Percentiles rank a stretch among this genome's conserved stretches.
phyloP scores from a whole-genome alignment of 2,113 vertebrate species.

The Catagonus wagneri region DNA sequence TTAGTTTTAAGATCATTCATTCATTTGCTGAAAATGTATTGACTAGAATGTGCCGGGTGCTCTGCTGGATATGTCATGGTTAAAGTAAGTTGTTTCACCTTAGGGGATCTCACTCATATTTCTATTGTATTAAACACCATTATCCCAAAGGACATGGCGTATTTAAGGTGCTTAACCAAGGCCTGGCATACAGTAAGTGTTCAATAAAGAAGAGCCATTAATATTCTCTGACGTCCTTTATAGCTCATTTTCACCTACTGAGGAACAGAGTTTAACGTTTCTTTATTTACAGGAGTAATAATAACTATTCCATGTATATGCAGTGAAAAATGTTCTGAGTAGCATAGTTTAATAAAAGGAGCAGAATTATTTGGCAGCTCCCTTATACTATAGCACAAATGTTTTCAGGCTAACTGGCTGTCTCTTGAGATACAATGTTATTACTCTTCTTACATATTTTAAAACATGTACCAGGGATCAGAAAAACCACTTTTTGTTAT shows the following conservation, averaged over 20 bases:
- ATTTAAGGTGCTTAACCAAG: conserved; percentile 1
- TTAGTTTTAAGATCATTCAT: conserved; percentile 7
- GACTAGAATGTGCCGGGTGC: background rate
- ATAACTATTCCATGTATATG: background rate
- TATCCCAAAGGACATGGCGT: background rate
- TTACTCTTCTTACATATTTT: conserved; percentile 34
- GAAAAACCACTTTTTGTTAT: conserved; percentile 19
- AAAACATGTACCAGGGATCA: background rate
- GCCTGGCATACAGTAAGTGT: background rate
- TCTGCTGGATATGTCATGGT: background rate
- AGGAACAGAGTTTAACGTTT: conserved; percentile 24
- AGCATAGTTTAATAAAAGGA: background rate
- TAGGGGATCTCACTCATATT: background rate
- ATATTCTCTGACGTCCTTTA: background rate
- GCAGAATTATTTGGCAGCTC: background rate
- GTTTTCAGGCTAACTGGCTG: conserved; percentile 27
- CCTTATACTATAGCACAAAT: background rate
- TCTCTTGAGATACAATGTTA: conserved; percentile 39
- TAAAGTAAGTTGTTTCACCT: background rate
- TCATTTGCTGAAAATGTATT: background rate
- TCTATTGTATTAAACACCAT: background rate
- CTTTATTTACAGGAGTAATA: background rate
- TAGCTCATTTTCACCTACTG: background rate
- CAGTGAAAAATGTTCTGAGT: conserved; percentile 27
- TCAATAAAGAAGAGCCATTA: conserved; percentile 17